Evolutionary conservation across 2,797 vertebrate species (phyloP), one percentile per base, ranked within the genome.

Genomic region (Sardinella longiceps): DNA sequence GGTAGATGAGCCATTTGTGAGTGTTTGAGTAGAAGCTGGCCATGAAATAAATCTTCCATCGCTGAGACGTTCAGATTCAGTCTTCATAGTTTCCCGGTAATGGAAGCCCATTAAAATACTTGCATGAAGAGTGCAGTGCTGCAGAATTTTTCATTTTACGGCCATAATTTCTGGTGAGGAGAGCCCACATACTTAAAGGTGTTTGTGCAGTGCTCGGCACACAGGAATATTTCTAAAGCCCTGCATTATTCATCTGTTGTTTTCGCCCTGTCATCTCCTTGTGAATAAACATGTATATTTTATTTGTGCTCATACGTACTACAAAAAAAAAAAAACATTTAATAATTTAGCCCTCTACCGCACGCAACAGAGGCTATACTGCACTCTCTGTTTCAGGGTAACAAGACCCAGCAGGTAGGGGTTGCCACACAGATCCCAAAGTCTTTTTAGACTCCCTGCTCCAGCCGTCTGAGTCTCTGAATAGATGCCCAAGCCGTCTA

Each of bases 231-330:
- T 91, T 91, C 85, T 77, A 30, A 83, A 84, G 82, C 58, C 90
- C 85, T 94, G 85, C 90, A 93, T 95, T 93, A 94, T 94, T 95
- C 83, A 94, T 93, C 87, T 86, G 48, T 77, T 87, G 92, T 92
- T 90, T 93, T 90, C 30, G 87, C 84, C 50, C 87, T 89, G 88
- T 91, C 85, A 83, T 90, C 91, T 88, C 80, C 88, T 88, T 92
- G 91, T 93, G 94, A 92, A 93, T 94, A 93, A 89, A 80, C 82
- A 93, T 94, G 86, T 91, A 92, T 92, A 92, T 94, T 95, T 94
- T 33, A 93, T 91, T 82, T 89, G 88, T 88, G 91, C 70, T 77
- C 70, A 43, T 43, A 77, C 3, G 70, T 88, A 90, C 91, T 91
- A 89, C 87, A 87, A 77, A 43, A 74, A 77, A 43, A 74, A 77